These are phyloP conservation scores for Eulithis testata DNA, from an alignment of 2,888 invertebrate genomes.

Conservation along the genomic window DNA sequence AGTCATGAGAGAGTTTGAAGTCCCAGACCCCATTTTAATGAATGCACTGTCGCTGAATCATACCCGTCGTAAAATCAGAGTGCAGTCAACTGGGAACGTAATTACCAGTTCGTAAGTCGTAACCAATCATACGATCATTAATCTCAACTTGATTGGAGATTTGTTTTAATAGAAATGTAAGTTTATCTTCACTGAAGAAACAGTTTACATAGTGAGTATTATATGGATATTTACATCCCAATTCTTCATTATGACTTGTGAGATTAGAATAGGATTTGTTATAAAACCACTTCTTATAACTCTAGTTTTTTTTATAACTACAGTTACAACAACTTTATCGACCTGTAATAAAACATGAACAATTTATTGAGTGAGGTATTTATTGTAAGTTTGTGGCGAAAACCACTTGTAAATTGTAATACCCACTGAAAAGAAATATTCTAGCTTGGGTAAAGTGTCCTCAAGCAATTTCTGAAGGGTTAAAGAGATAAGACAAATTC, in stretches of 20 bases:
- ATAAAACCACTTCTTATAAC: too few relatives aligned
- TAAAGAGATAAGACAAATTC: slow-evolving; percentile 8
- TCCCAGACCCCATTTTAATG: slow-evolving; percentile 61
- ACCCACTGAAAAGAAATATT: slow-evolving; percentile 8
- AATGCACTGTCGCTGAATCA: slow-evolving; percentile 70
- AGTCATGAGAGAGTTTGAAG: slow-evolving; percentile 52
- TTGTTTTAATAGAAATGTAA: slow-evolving; percentile 6
- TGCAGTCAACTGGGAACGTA: slow-evolving; percentile 62
- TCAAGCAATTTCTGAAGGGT: slow-evolving; percentile 7
- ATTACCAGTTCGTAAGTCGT: slow-evolving; percentile 47
- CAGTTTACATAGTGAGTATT: neutral
- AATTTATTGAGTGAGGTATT: neutral
- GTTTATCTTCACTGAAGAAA: neutral
- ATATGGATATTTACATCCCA: neutral
- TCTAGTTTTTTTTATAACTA: too few relatives aligned
- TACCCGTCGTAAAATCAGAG: slow-evolving; percentile 67
- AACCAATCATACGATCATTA: slow-evolving; percentile 46
- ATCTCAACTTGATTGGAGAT: slow-evolving; percentile 39
- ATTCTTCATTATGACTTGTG: too few relatives aligned
- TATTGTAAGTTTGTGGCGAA: neutral
- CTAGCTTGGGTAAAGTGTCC: neutral
- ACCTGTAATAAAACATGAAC: too few relatives aligned
- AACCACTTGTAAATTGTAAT: neutral
- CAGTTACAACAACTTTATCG: too few relatives aligned
- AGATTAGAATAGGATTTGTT: too few relatives aligned